Percentiles rank a stretch among this genome's conserved stretches.
phyloP scores from a whole-genome alignment of 2,113 vertebrate species.

The Rousettus leschenaultii region DNA sequence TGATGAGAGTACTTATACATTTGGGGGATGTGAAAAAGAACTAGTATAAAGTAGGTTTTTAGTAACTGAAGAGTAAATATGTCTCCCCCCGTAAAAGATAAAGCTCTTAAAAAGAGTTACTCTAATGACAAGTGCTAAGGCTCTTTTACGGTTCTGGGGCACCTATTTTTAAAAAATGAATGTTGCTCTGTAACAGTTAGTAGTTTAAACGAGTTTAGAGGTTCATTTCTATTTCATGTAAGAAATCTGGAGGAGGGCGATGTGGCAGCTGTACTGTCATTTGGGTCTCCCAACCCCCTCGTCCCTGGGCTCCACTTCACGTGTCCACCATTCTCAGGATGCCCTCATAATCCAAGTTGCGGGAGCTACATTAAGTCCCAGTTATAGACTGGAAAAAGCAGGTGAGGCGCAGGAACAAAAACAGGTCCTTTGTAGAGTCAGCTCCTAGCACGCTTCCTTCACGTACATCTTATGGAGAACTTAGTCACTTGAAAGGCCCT shows the following conservation, averaged over 20 bases:
- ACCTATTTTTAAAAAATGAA: background rate
- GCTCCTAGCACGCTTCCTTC: background rate
- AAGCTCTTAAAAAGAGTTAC: background rate
- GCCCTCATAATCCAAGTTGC: rapidly evolving
- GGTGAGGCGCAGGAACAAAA: background rate
- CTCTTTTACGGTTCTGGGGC: background rate
- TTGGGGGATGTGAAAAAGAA: background rate
- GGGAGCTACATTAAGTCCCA: background rate
- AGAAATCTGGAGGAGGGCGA: background rate
- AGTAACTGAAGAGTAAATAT: background rate
- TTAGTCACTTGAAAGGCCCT: background rate
- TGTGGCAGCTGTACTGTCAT: background rate
- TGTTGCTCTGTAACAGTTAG: background rate
- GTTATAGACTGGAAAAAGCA: background rate
- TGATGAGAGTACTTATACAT: background rate
- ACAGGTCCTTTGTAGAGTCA: background rate
- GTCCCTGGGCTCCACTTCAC: background rate
- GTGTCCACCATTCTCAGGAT: rapidly evolving
- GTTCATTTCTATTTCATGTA: background rate
- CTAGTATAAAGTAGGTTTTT: background rate
- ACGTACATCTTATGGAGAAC: background rate
- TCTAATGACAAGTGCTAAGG: background rate
- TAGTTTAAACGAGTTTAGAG: background rate
- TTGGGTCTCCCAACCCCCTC: background rate
- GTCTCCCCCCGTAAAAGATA: background rate